phyloP scores from a whole-genome alignment of 30 jellyfish, hydroid and myxozoan genomes.

The Aurelia coerulea region DNA sequence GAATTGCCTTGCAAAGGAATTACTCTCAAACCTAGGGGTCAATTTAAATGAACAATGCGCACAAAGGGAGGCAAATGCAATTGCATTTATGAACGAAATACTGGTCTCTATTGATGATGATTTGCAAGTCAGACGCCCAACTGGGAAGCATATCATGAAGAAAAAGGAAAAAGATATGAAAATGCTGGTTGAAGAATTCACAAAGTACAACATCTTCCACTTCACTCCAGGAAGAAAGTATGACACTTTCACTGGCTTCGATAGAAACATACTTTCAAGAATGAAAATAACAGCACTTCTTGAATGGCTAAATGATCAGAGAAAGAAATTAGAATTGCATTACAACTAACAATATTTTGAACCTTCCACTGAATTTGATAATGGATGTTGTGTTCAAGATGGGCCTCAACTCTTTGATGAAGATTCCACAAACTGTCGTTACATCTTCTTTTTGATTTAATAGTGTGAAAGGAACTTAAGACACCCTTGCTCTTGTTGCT shows the following conservation, averaged over 20 bases:
- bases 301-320: conserved; percentile 19
- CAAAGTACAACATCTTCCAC: not conserved
- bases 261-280: conserved; percentile 16
- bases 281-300: conserved; percentile 8
- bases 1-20: conserved; percentile 14
- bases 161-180: conserved; percentile 13
- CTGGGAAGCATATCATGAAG: conserved; percentile 5
- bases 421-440: too few species aligned
- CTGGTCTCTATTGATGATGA: not conserved
- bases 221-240: conserved; percentile 4
- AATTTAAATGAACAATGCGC: conserved; percentile 22
- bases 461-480: too few species aligned
- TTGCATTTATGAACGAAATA: conserved; percentile 3
- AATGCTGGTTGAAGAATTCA: conserved; percentile 5
- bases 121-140: not conserved
- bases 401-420: not conserved
- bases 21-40: not conserved
- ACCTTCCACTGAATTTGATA: not conserved
- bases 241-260: not conserved
- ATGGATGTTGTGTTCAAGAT: not conserved
- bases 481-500: too few species aligned
- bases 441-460: too few species aligned
- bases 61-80: conserved; percentile 17
- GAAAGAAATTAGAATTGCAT: not conserved
- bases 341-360: not conserved